Percentiles rank a stretch among this genome's conserved stretches.
phyloP scores from a whole-genome alignment of 2,797 vertebrate species.

The Argyrosomus regius region DNA sequence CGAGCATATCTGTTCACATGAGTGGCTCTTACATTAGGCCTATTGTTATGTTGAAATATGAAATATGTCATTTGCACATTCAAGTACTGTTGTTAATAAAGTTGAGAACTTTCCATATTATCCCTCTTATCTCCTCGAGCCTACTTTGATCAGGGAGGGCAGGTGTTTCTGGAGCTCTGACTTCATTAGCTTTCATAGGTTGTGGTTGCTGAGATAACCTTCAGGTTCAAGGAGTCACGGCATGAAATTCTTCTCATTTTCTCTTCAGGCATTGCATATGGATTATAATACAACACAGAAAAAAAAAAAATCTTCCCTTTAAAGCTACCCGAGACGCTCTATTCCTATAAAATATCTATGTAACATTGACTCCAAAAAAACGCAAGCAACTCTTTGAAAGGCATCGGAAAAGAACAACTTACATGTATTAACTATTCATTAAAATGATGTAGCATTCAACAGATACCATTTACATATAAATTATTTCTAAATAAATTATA shows the following conservation, averaged over 20 bases:
- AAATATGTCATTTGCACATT: not conserved
- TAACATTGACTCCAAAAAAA: not conserved
- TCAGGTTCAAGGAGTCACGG: constrained; percentile 38
- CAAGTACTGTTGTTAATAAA: not conserved
- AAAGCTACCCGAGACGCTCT: not conserved
- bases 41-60: not conserved
- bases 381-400: constrained; percentile 40
- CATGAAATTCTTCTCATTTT: constrained; percentile 16
- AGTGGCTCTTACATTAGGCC: not conserved
- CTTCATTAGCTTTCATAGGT: constrained; percentile 58
- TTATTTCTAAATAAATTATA: constrained; percentile 45
- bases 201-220: constrained; percentile 47
- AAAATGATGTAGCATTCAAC: constrained; percentile 35
- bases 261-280: constrained; percentile 20
- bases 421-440: constrained; percentile 44
- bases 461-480: constrained; percentile 56
- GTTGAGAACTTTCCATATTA: constrained; percentile 5
- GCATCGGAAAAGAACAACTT: constrained; percentile 32
- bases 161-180: constrained; percentile 22
- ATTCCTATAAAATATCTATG: not conserved
- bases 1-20: not conserved
- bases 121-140: constrained; percentile 8
- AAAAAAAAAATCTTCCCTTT: constrained; percentile 11
- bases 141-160: constrained; percentile 26
- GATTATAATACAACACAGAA: constrained; percentile 2